Percentiles rank a stretch among this genome's conserved stretches.
Evolutionary conservation across 2,113 vertebrate genomes (phyloP).

Genomic region (Ceuthmochares aereus): DNA sequence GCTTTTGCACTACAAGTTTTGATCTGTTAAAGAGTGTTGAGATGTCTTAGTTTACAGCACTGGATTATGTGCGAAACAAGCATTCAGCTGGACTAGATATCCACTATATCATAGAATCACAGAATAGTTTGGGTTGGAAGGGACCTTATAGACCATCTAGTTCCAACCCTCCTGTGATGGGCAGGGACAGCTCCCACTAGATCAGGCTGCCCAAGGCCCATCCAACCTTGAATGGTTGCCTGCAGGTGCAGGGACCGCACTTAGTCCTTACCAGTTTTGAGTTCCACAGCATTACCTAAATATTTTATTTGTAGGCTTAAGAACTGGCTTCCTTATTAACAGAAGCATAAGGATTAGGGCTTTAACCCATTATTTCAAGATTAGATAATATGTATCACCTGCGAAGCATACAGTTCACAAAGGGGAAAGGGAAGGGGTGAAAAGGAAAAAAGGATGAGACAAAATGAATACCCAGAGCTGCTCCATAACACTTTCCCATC

Average conservation of each 20-base stretch:
- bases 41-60: not conserved
- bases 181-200: no score
- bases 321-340: not conserved
- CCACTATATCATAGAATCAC: not conserved
- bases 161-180: no score
- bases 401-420: not conserved
- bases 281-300: not conserved
- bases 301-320: not conserved
- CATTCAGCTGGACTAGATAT: not conserved
- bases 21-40: not conserved
- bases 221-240: not conserved
- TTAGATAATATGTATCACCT: not conserved
- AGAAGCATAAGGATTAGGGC: not conserved
- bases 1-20: not conserved
- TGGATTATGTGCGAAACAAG: not conserved
- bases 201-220: no score
- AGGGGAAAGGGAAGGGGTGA: not conserved
- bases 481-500: not conserved
- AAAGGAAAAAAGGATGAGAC: not conserved
- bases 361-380: not conserved
- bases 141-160: no score
- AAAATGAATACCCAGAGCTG: not conserved
- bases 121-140: no score
- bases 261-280: not conserved
- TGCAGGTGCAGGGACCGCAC: not conserved